Conservation (phyloP, 2,888 invertebrate genomes). For the Eupithecia subfuscata region DNA sequence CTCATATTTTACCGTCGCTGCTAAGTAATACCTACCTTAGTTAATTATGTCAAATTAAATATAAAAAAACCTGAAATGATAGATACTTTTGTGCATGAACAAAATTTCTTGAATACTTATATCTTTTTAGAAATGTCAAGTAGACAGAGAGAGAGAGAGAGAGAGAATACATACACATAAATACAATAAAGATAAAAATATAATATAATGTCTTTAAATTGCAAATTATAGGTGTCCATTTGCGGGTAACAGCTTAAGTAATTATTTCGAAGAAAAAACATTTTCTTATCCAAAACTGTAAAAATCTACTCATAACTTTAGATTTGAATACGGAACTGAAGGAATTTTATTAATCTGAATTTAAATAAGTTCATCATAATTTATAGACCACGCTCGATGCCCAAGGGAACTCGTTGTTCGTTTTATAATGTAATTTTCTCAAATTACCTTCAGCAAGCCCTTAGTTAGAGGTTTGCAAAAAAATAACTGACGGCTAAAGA, state of each 20-base stretch:
- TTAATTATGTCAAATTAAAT: too few relatives aligned
- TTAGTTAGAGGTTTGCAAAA: constrained; percentile 55
- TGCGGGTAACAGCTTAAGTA: neutral
- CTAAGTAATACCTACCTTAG: neutral
- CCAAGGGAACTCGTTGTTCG: constrained; percentile 63
- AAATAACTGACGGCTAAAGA: constrained; percentile 40
- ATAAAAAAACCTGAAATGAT: too few relatives aligned
- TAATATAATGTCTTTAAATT: neutral
- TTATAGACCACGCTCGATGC: constrained; percentile 57
- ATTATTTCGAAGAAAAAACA: neutral
- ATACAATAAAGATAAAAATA: too few relatives aligned
- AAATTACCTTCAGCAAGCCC: constrained; percentile 74
- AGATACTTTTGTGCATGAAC: too few relatives aligned
- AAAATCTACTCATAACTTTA: neutral
- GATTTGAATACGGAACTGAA: neutral
- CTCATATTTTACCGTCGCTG: neutral
- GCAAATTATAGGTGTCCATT: neutral
- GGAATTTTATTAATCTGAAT: neutral
- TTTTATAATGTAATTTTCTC: constrained; percentile 82
- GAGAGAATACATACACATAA: too few relatives aligned
- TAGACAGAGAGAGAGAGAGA: too few relatives aligned
- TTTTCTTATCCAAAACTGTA: neutral
- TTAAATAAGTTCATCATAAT: constrained; percentile 5
- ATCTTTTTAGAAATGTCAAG: too few relatives aligned
- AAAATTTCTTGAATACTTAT: too few relatives aligned